phyloP scores from a whole-genome alignment of 2,797 vertebrate species.

The Gymnothorax reevesii region DNA sequence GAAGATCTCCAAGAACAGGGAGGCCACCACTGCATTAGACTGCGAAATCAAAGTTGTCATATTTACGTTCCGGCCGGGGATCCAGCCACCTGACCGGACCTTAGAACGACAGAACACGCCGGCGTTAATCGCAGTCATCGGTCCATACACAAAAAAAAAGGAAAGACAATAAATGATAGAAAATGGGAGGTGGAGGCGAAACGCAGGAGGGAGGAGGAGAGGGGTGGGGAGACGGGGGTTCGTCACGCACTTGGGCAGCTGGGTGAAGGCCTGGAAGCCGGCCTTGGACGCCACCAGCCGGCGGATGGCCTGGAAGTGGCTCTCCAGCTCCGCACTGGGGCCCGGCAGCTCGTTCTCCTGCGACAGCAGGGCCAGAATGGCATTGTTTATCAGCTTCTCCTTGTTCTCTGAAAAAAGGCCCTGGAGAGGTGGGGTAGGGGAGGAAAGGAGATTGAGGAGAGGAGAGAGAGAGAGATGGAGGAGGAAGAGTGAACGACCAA shows the following conservation, averaged over 20 bases:
- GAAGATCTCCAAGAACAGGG: no score
- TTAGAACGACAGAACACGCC: constrained; percentile 74
- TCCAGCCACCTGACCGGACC: constrained; percentile 77
- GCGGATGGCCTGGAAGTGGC: constrained; percentile 96
- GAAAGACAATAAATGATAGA: constrained; percentile 35
- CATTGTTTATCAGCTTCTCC: constrained; percentile 98
- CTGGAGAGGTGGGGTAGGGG: constrained; percentile 58
- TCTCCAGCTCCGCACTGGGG: constrained; percentile 90
- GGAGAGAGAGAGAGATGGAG: not conserved
- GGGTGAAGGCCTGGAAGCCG: constrained; percentile 97
- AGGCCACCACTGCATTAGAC: no score
- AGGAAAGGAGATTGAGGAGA: not conserved
- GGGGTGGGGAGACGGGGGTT: not conserved
- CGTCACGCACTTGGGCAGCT: constrained; percentile 89
- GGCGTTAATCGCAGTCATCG: constrained; percentile 57
- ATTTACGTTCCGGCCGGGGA: constrained; percentile 75
- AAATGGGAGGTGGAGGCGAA: not conserved
- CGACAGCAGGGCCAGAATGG: constrained; percentile 90
- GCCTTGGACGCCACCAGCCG: constrained; percentile 97
- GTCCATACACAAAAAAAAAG: constrained; percentile 21
- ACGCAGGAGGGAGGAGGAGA: not conserved
- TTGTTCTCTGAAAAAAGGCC: constrained; percentile 99
- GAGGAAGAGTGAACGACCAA: not conserved
- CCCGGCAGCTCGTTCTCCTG: constrained; percentile 87
- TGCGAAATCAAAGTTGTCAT: constrained; percentile 75